Percentiles rank a stretch among this genome's conserved stretches.
Conservation (phyloP, 2,797 vertebrate species). For the Limosa lapponica region DNA sequence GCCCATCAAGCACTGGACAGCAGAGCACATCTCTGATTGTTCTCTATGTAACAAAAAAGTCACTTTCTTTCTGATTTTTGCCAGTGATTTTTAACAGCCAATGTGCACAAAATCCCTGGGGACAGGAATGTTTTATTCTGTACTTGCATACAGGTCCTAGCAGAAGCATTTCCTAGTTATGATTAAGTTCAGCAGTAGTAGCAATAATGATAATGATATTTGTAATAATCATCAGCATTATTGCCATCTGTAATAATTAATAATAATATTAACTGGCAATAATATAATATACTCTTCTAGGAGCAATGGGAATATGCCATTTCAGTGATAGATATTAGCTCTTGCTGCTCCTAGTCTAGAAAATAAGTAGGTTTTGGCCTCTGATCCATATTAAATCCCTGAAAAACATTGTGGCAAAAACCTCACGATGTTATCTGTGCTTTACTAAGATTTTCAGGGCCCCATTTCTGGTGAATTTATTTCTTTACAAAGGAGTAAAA, state of each 20-base stretch:
- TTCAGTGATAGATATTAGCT: not conserved
- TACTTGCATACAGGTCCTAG: not conserved
- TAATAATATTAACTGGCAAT: not conserved
- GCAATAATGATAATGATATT: not conserved
- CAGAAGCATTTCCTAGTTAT: not conserved
- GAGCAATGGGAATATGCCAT: not conserved
- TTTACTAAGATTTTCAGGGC: not conserved
- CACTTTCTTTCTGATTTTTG: not conserved
- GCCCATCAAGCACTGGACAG: not conserved
- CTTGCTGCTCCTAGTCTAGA: not conserved
- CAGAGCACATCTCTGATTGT: not conserved
- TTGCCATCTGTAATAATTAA: not conserved
- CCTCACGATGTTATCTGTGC: not conserved
- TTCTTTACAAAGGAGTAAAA: not conserved
- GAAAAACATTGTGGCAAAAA: not conserved
- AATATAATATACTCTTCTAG: not conserved
- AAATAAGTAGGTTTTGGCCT: not conserved
- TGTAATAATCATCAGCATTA: not conserved
- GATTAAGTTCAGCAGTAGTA: not conserved
- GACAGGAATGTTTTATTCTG: not conserved
- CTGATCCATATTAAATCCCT: not conserved
- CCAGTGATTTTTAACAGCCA: not conserved
- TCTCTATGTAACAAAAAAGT: not conserved
- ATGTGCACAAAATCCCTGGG: not conserved
- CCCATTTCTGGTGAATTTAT: not conserved